Evolutionary conservation across 2,797 vertebrate genomes (phyloP), one percentile per base, ranked within the genome.

Genomic region (Sebastes kiyomatsui): DNA sequence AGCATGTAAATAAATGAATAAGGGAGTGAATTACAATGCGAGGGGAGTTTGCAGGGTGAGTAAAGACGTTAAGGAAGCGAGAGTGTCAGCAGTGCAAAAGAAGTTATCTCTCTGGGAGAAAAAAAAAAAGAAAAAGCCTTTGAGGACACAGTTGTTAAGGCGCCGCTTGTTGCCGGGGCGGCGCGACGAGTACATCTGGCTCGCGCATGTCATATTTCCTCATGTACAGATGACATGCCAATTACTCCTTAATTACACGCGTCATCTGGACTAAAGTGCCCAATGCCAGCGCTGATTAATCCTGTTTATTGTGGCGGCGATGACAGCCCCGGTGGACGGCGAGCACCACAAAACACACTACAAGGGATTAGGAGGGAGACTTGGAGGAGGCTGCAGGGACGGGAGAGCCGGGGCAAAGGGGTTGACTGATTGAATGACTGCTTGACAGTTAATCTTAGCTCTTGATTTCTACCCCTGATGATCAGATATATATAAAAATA

Each of bases 191-290:
- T 87, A 84, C 93, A 93, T 94, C 93, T 92, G 92, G 85, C 87
- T 88, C 71, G 60, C 18, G 75, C 89, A 83, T 91, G 94, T 95
- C 95, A 94, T 96, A 93, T 94, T 95, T 96, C 92, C 92, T 95
- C 92, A 92, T 96, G 95, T 96, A 95, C 93, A 93, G 95, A 96
- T 96, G 95, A 96, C 96, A 95, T 94, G 95, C 94, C 95, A 96
- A 96, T 96, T 96, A 96, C 93, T 95, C 92, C 94, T 93, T 96
- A 96, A 96, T 96, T 96, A 95, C 93, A 93, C 92, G 93, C 95
- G 93, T 96, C 95, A 96, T 96, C 95, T 95, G 96, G 95, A 95
- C 94, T 92, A 94, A 92, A 95, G 93, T 91, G 94, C 73, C 92
- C 91, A 93, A 87, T 79, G 95, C 94, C 93, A 91, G 90, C 65